Conservation (phyloP, 2,113 vertebrate species). For the Ovis canadensis region DNA sequence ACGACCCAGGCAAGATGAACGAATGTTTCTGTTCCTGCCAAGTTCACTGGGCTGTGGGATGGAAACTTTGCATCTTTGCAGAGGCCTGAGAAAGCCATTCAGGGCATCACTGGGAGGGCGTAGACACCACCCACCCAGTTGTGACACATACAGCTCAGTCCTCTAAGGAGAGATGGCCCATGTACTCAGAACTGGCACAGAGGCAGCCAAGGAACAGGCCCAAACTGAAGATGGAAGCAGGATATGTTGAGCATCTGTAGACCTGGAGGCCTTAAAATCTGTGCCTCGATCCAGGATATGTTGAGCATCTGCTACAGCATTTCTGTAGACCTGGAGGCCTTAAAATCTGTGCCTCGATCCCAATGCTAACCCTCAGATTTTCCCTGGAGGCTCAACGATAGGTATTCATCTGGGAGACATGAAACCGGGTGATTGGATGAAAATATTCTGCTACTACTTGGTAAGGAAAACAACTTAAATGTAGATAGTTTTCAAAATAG, state of each 20-base stretch:
- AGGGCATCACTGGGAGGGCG: background rate
- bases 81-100: background rate
- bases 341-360: background rate
- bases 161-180: rapidly evolving
- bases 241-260: background rate
- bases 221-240: background rate
- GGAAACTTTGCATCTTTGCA: background rate
- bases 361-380: background rate
- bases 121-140: background rate
- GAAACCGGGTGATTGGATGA: background rate
- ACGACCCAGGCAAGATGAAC: background rate
- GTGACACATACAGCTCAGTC: background rate
- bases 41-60: background rate
- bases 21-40: background rate
- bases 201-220: background rate
- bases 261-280: background rate
- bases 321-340: background rate
- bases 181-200: background rate
- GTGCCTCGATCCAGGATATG: background rate
- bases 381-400: background rate
- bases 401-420: background rate
- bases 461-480: background rate
- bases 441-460: background rate
- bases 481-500: background rate
- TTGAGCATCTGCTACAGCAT: rapidly evolving